Base-by-base conservation (phyloP, 2,797 vertebrate species). In the Danio tinwini region DNA sequence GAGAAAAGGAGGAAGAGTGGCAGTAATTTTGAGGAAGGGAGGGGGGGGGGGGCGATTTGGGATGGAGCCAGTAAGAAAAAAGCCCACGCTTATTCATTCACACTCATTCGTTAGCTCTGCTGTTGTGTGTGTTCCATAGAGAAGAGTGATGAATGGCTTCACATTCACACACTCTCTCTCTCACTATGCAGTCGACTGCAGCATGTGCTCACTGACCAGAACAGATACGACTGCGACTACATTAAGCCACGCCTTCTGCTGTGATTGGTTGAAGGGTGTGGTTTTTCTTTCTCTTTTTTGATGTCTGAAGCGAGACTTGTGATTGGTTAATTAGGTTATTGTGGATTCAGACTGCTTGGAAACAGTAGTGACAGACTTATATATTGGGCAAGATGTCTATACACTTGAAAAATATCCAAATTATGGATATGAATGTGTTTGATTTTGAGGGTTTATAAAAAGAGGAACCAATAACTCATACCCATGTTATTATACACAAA, bases 251-350 rank as follows among this genome's bases (percentile, higher is more conserved):
- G 8, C 82, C 82, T 42, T 45, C 19, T 39, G 52, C 6, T 29
- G 37, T 9, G 59, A 80, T 80, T 76, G 82, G 82, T 21, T 53
- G 3, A 37, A 44, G 13, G 21, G 44, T 56, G 40, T 61, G 37
- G 44, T 16, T 69, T 58, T 13, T 91, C 90, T 83, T 89, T 92
- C 85, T 85, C 84, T 83, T 81, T 86, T 91, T 87, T 88, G 81
- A 91, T 59, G 44, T 52, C 7, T 49, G n/a, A 21, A 55, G 44
- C 6, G 2, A n/a, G 29, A 68, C 29, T 6, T 11, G 21, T 7
- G 65, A 61, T 61, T 70, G 65, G 55, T 78, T 78, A 65, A 61
- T 69, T 68, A 61, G 50, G 37, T 77, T 11, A 58, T 59, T 39
- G 53, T 68, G n/a, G 6, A 68, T 77, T 68, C 17, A 50, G 64